A percentile compares a stretch with the other conserved stretches of the same genome.
Conservation (phyloP, 64 coral and sea anemone genomes). For the Pocillopora damicornis region DNA sequence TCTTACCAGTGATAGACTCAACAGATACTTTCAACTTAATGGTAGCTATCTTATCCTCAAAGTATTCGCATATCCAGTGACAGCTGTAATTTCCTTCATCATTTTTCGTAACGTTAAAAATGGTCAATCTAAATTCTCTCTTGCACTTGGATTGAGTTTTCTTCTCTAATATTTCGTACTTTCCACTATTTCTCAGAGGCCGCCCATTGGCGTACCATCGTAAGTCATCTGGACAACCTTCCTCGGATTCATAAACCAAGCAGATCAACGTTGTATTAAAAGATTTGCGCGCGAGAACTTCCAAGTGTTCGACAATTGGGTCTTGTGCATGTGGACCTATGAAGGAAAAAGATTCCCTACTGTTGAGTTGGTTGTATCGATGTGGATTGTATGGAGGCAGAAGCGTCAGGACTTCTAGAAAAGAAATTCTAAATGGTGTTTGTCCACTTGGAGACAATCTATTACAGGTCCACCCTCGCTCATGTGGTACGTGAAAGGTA, state of each 20-base stretch:
- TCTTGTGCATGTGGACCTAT: neutral
- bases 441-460: no score
- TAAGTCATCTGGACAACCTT: neutral
- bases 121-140: neutral
- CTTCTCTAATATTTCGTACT: neutral
- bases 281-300: neutral
- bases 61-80: neutral
- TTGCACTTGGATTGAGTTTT: neutral
- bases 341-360: neutral
- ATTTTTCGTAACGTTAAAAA: conserved; percentile 2
- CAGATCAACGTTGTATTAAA: neutral
- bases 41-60: neutral
- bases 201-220: neutral
- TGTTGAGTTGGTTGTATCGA: no score
- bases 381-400: no score
- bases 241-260: neutral
- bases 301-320: neutral
- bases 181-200: neutral
- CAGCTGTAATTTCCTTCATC: neutral
- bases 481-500: no score
- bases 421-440: no score
- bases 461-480: no score
- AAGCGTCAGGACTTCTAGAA: no score
- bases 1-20: neutral
- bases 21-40: neutral